Conservation (phyloP, 2,113 vertebrate genomes). For the Procavia capensis region DNA sequence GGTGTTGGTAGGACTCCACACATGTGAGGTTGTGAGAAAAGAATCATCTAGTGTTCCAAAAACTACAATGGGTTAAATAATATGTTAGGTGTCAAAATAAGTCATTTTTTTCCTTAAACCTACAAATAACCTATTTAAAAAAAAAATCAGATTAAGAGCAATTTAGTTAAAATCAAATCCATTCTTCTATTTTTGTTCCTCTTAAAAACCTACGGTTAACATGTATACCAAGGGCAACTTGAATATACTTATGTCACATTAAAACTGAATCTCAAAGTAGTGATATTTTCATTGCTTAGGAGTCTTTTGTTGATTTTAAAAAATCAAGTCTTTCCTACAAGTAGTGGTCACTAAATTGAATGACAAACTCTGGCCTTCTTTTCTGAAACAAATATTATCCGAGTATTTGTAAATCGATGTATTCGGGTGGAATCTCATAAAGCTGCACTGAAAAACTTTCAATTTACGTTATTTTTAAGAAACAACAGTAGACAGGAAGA, state of each 20-base stretch:
- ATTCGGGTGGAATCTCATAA: not conserved
- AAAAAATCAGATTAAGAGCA: slow-evolving; percentile 3
- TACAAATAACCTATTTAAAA: not conserved
- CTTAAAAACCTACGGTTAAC: not conserved
- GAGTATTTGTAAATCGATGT: not conserved
- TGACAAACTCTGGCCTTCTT: not conserved
- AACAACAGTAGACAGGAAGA: slow-evolving; percentile 69
- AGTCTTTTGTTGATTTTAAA: not conserved
- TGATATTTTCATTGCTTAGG: slow-evolving; percentile 20
- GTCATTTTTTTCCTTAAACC: not conserved
- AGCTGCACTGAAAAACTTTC: slow-evolving; percentile 43
- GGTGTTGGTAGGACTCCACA: not conserved
- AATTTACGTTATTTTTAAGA: slow-evolving; percentile 64
- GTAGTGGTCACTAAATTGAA: not conserved
- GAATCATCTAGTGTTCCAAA: slow-evolving; percentile 6
- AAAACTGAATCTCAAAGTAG: not conserved
- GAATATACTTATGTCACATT: not conserved
- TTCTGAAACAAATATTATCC: slow-evolving; percentile 33
- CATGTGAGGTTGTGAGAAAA: not conserved
- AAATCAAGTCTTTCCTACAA: not conserved
- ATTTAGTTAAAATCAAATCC: slow-evolving; percentile 12
- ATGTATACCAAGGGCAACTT: slow-evolving; percentile 11
- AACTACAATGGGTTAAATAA: not conserved
- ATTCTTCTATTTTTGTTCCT: not conserved
- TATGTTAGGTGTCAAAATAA: not conserved